Percentiles rank a stretch among this genome's conserved stretches.
These are phyloP conservation scores for Uloborus plumipes DNA, from an alignment of 2,888 invertebrate species.

Conservation along the genomic window DNA sequence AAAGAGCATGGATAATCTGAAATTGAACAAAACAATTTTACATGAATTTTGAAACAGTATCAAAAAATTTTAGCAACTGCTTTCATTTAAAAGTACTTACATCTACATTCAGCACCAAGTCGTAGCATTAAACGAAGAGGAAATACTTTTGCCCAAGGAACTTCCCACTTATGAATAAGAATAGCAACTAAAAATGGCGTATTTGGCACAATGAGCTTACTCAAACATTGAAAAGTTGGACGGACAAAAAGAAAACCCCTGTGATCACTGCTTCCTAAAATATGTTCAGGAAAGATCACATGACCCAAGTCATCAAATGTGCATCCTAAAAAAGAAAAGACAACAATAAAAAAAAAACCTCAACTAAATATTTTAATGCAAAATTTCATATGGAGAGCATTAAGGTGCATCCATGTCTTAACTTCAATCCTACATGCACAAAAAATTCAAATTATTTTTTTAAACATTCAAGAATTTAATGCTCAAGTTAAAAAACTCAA, in stretches of 20 bases:
- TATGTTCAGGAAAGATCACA: slow-evolving; percentile 71
- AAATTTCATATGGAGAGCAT: neutral
- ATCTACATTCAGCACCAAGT: slow-evolving; percentile 86
- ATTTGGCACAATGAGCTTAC: slow-evolving; percentile 80
- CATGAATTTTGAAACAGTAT: neutral
- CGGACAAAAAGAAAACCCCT: slow-evolving; percentile 87
- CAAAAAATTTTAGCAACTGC: neutral
- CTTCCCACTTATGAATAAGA: slow-evolving; percentile 85
- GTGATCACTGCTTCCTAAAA: slow-evolving; percentile 81
- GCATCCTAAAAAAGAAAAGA: slow-evolving; percentile 69
- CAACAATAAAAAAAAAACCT: neutral
- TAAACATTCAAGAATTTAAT: too few relatives aligned
- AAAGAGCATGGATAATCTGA: slow-evolving; percentile 85
- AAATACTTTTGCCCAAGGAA: slow-evolving; percentile 86
- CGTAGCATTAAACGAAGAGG: slow-evolving; percentile 80
- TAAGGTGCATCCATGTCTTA: too few relatives aligned
- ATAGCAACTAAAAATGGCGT: slow-evolving; percentile 84
- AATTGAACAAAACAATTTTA: slow-evolving; percentile 20
- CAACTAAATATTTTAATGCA: neutral
- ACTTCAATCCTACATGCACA: too few relatives aligned
- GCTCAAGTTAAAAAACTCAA: too few relatives aligned
- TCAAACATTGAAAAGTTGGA: slow-evolving; percentile 85
- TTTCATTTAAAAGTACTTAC: slow-evolving; percentile 68
- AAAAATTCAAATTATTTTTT: too few relatives aligned
- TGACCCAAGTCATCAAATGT: slow-evolving; percentile 71